Evolutionary conservation across 1,140 invertebrate species (phyloP).

Genomic region (Drosophila simulans): DNA sequence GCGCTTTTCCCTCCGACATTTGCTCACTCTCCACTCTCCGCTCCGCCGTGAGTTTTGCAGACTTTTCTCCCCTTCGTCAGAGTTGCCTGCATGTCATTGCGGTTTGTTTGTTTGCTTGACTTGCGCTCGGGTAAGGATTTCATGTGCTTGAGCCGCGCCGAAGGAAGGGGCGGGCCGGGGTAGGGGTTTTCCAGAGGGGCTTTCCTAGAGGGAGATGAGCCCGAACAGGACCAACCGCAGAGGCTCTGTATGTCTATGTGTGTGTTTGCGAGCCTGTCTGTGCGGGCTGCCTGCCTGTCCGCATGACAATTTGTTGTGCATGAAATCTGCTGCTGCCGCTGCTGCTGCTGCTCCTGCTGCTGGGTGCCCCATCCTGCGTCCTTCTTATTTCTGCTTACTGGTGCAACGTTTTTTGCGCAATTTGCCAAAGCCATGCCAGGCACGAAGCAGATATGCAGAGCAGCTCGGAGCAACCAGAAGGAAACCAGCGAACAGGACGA

Average conservation of each 20-base stretch:
- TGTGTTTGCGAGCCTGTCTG: conserved; percentile 40
- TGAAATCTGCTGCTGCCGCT: conserved; percentile 66
- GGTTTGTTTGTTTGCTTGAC: conserved; percentile 83
- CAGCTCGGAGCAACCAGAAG: conserved; percentile 34
- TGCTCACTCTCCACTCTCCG: neutral
- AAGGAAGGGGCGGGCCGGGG: neutral
- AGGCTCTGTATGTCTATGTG: conserved; percentile 15
- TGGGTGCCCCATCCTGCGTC: conserved; percentile 13
- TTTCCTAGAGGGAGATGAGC: conserved; percentile 14
- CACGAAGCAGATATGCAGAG: conserved; percentile 72
- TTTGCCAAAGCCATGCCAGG: conserved; percentile 78
- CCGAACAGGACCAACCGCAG: conserved; percentile 70
- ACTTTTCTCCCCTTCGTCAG: conserved; percentile 28
- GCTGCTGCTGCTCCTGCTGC: conserved; percentile 15
- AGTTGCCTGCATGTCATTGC: conserved; percentile 77
- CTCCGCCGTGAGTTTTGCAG: conserved; percentile 4
- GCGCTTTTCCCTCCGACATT: neutral
- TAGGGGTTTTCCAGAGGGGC: neutral
- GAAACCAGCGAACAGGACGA: conserved; percentile 38
- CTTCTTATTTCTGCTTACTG: conserved; percentile 39
- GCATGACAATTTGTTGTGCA: conserved; percentile 82
- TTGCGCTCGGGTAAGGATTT: conserved; percentile 81
- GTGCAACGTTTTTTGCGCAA: conserved; percentile 78
- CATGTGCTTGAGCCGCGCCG: conserved; percentile 69
- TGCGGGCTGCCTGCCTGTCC: conserved; percentile 73